A percentile compares a stretch with the other conserved stretches of the same genome.
Conservation (phyloP, 2,888 invertebrate species). For the Hyposoter didymator region DNA sequence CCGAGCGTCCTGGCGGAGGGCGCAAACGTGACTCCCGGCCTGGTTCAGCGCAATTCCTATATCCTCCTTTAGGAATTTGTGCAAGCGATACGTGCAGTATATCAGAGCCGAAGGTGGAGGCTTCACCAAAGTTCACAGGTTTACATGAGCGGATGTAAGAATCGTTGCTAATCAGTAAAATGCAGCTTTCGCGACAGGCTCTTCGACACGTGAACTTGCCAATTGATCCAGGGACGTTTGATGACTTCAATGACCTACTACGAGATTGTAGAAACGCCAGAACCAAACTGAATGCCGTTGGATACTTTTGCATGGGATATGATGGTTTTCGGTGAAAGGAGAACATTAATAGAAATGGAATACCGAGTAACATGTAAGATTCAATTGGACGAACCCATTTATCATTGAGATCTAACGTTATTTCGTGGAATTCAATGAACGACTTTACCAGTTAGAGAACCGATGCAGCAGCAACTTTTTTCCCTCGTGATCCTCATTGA, state of each 20-base stretch:
- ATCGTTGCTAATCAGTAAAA: slow-evolving; percentile 20
- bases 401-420: neutral
- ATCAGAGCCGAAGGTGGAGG: slow-evolving; percentile 2
- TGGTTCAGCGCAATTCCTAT: slow-evolving; percentile 62
- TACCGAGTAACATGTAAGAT: neutral
- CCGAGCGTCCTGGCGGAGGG: slow-evolving; percentile 53
- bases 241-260: neutral
- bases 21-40: slow-evolving; percentile 66
- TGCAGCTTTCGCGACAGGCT: neutral
- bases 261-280: neutral
- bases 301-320: neutral
- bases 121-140: neutral
- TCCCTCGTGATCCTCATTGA: neutral
- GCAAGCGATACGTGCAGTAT: slow-evolving; percentile 53
- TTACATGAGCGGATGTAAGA: neutral
- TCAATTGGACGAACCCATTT: neutral
- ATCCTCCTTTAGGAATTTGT: slow-evolving; percentile 59
- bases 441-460: neutral
- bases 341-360: neutral
- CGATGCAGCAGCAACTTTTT: neutral
- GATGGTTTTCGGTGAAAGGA: neutral
- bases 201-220: neutral
- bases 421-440: neutral
- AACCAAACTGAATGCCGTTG: neutral
- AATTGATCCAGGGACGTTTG: neutral